A percentile compares a stretch with the other conserved stretches of the same genome.
phyloP scores from a whole-genome alignment of 2,113 vertebrate genomes.

The Sylvilagus bachmani region DNA sequence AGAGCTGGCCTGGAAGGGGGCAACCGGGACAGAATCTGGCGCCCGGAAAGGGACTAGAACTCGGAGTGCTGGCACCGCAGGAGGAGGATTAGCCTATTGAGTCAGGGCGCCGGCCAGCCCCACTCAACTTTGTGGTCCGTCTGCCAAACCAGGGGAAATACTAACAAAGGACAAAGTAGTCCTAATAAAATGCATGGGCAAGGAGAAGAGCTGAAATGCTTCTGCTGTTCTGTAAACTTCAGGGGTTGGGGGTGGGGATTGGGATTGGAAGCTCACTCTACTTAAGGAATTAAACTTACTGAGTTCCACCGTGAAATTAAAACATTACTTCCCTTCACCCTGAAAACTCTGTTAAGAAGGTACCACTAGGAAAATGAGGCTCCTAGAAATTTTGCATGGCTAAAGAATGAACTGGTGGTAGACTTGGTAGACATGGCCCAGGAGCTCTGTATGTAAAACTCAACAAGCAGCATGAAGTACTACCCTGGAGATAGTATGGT shows the following conservation, averaged over 20 bases:
- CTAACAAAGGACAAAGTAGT: background rate
- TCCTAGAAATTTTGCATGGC: background rate
- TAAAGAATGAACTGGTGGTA: background rate
- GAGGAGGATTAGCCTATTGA: too few species aligned
- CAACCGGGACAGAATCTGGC: too few species aligned
- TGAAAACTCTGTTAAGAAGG: background rate
- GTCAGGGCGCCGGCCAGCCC: too few species aligned
- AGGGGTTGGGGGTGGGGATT: background rate
- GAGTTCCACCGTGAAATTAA: background rate
- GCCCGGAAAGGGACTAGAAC: too few species aligned
- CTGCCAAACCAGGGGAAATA: background rate
- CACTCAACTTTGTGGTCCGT: background rate
- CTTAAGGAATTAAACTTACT: conserved; percentile 23
- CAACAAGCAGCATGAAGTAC: background rate
- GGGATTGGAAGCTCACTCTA: background rate
- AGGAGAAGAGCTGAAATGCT: background rate
- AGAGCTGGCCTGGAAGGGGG: too few species aligned
- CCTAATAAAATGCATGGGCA: background rate
- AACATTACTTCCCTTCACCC: background rate
- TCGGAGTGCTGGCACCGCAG: too few species aligned
- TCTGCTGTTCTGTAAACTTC: background rate
- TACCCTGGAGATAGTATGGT: background rate
- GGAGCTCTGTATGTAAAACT: conserved; percentile 35
- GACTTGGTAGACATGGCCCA: background rate
- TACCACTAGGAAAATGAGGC: conserved; percentile 34